Evolutionary conservation across 2,797 vertebrate genomes (phyloP).

Genomic region (Eidolon dupreanum): DNA sequence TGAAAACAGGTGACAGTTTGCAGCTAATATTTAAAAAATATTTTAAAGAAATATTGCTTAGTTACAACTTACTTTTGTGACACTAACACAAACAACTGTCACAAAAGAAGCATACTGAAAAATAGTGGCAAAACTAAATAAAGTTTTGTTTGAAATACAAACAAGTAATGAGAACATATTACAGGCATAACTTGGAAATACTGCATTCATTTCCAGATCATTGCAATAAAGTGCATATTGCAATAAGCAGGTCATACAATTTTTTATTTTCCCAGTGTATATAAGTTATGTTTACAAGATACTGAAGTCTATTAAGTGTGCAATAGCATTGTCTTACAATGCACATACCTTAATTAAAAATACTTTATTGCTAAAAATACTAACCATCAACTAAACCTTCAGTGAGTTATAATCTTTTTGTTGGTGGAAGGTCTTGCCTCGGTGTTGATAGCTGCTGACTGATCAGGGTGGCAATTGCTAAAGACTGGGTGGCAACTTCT

Average conservation of each 20-base stretch:
- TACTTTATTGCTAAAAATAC: not conserved
- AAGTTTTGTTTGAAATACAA: constrained; percentile 35
- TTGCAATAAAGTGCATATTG: not conserved
- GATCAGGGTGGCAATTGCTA: not conserved
- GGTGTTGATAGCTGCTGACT: too few species aligned
- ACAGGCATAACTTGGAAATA: not conserved
- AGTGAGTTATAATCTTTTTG: not conserved
- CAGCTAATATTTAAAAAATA: not conserved
- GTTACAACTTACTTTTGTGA: not conserved
- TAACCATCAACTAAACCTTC: not conserved
- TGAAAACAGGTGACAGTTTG: not conserved
- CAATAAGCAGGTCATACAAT: not conserved
- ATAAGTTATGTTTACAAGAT: not conserved
- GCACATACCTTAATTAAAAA: not conserved
- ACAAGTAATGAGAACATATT: not conserved
- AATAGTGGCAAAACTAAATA: constrained; percentile 35
- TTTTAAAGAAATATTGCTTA: not conserved
- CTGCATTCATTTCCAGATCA: not conserved
- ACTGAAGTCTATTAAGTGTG: not conserved
- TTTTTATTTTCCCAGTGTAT: not conserved
- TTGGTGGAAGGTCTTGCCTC: not conserved
- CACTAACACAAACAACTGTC: not conserved
- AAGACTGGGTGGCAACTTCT: not conserved
- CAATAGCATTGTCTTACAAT: not conserved
- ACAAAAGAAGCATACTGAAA: not conserved